These are phyloP conservation scores for Penaeus monodon DNA, from an alignment of 2,888 invertebrate species.

Conservation along the genomic window DNA sequence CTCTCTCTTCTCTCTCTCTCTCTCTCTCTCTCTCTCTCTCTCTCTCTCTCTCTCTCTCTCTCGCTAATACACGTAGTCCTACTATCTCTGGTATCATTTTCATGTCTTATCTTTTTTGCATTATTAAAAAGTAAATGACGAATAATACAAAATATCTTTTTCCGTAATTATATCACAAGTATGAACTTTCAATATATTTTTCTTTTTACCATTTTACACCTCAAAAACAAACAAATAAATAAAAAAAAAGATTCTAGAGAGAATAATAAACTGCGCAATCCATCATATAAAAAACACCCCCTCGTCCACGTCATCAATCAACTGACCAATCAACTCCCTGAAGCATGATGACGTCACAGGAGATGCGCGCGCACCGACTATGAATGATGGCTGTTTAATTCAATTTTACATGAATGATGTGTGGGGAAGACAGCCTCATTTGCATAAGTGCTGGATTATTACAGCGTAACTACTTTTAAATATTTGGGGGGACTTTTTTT, in stretches of 20 bases:
- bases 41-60: neutral
- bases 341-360: neutral
- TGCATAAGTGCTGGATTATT: conserved; percentile 20
- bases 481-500: neutral
- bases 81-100: too few relatives aligned
- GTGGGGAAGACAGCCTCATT: conserved; percentile 15
- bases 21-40: neutral
- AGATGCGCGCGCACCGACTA: neutral
- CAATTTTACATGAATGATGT: conserved; percentile 18
- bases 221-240: too few relatives aligned
- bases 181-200: too few relatives aligned
- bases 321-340: conserved; percentile 16
- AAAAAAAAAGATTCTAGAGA: too few relatives aligned
- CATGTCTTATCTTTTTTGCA: too few relatives aligned
- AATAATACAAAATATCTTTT: too few relatives aligned
- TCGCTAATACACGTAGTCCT: neutral
- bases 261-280: too few relatives aligned
- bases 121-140: too few relatives aligned
- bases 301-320: conserved; percentile 7
- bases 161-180: too few relatives aligned
- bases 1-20: neutral
- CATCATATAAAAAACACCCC: neutral
- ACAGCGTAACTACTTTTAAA: neutral
- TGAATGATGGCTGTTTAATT: conserved; percentile 21
- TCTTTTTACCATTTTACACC: too few relatives aligned